A percentile compares a stretch with the other conserved stretches of the same genome.
phyloP scores from a whole-genome alignment of 2,888 invertebrate species.

The Tillus elongatus region DNA sequence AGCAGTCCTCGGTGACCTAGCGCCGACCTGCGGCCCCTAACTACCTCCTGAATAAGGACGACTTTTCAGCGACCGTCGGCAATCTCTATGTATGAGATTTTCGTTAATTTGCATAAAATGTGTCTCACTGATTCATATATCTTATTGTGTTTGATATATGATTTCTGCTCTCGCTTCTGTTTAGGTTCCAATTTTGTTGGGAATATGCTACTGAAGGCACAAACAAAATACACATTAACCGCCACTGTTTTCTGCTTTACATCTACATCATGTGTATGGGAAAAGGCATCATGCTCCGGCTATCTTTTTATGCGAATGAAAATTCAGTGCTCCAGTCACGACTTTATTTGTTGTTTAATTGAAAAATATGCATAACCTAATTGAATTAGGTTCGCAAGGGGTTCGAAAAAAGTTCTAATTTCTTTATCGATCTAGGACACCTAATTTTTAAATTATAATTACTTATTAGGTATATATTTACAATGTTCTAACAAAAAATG shows the following conservation, averaged over 20 bases:
- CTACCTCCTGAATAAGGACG: background rate
- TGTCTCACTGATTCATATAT: constrained; percentile 45
- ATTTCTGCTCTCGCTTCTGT: constrained; percentile 29
- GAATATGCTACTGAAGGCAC: constrained; percentile 21
- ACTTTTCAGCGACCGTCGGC: constrained; percentile 14
- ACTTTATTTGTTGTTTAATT: background rate
- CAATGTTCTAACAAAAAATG: too few relatives aligned
- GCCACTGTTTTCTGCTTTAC: too few relatives aligned
- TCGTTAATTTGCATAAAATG: constrained; percentile 44
- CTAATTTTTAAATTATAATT: too few relatives aligned
- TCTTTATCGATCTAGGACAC: too few relatives aligned
- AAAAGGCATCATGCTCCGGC: too few relatives aligned
- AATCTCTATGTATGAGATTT: constrained; percentile 46
- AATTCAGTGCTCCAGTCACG: too few relatives aligned
- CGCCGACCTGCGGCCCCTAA: constrained; percentile 10
- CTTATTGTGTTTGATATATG: constrained; percentile 41
- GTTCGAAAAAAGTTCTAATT: too few relatives aligned
- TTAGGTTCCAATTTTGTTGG: constrained; percentile 27
- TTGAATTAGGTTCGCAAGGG: too few relatives aligned
- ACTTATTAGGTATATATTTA: too few relatives aligned
- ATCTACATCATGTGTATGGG: too few relatives aligned
- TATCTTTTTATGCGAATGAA: too few relatives aligned
- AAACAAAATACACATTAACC: too few relatives aligned
- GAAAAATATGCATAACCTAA: background rate
- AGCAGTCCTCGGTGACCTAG: constrained; percentile 34